These are phyloP conservation scores for Amphibalanus amphitrite DNA, from an alignment of 1,140 invertebrate species.

Conservation along the genomic window DNA sequence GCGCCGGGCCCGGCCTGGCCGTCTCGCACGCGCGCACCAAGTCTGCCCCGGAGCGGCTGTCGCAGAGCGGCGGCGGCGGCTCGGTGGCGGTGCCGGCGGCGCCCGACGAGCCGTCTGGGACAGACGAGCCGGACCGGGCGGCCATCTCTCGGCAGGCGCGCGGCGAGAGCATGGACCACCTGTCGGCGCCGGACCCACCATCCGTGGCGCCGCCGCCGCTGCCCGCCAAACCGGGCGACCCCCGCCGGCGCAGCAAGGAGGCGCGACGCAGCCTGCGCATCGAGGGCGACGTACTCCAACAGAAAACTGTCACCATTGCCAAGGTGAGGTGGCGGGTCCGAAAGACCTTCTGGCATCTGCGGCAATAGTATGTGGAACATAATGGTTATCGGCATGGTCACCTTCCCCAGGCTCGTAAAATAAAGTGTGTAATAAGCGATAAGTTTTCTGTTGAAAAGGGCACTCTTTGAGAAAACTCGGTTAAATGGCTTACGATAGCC, in stretches of 20 bases:
- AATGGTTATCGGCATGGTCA: too few species aligned
- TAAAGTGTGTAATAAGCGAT: too few species aligned
- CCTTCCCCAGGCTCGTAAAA: too few species aligned
- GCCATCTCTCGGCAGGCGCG: conserved; percentile 11
- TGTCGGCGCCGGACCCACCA: conserved; percentile 10
- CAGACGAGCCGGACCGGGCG: conserved; percentile 19
- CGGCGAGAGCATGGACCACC: background rate
- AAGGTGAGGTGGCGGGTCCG: conserved; percentile 29
- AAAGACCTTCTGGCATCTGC: too few species aligned
- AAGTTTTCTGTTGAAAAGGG: too few species aligned
- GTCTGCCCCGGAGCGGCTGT: conserved; percentile 21
- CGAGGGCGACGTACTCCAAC: conserved; percentile 21
- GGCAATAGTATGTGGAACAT: too few species aligned
- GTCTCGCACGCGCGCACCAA: conserved; percentile 21
- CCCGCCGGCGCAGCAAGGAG: background rate
- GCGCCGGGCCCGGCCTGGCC: conserved; percentile 16
- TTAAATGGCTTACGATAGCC: too few species aligned
- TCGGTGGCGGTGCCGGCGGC: conserved; percentile 6
- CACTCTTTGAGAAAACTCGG: too few species aligned
- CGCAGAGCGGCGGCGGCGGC: conserved; percentile 10
- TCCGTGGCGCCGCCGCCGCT: conserved; percentile 1
- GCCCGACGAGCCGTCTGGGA: conserved; percentile 5
- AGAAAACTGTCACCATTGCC: conserved; percentile 27
- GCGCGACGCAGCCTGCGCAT: conserved; percentile 15
- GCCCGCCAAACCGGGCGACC: conserved; percentile 7